A percentile compares a stretch with the other conserved stretches of the same genome.
Evolutionary conservation across 1,140 invertebrate genomes (phyloP).

Genomic region (Dryas iulia): DNA sequence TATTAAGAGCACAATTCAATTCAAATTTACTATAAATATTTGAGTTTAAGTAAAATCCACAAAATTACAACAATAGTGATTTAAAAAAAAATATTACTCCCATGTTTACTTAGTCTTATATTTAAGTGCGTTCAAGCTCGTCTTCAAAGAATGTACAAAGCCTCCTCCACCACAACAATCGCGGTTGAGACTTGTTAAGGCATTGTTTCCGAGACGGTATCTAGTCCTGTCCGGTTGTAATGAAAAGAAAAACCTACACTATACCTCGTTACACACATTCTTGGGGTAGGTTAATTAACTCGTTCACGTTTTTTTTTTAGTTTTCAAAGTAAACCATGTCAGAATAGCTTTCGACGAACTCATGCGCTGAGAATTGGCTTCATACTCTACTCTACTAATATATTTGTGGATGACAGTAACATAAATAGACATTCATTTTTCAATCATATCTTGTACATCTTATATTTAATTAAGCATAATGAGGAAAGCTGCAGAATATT

Average conservation of each 20-base stretch:
- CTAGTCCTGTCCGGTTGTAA: conserved; percentile 34
- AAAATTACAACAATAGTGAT: not conserved
- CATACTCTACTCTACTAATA: no score
- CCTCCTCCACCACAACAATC: conserved; percentile 57
- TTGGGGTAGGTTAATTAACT: conserved; percentile 36
- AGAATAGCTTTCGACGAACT: conserved; percentile 6
- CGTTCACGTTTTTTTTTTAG: conserved; percentile 16
- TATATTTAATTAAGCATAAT: not conserved
- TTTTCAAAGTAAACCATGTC: conserved; percentile 34
- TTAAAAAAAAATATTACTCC: not conserved
- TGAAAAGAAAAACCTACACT: conserved; percentile 37
- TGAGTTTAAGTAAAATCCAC: no score
- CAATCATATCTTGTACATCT: not conserved
- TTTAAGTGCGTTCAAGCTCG: conserved; percentile 43
- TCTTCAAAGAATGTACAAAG: conserved; percentile 47
- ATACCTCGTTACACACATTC: conserved; percentile 35
- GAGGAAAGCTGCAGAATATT: conserved; percentile 16
- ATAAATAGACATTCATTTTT: not conserved
- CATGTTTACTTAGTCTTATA: conserved; percentile 33
- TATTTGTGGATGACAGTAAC: not conserved
- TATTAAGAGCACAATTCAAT: no score
- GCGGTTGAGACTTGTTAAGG: conserved; percentile 57
- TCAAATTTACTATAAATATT: no score
- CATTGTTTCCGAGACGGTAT: conserved; percentile 53
- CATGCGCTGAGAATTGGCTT: not conserved